Evolutionary conservation across 2,113 vertebrate species (phyloP), one percentile per base, ranked within the genome.

Genomic region (rat (Rattus norvegicus)): DNA sequence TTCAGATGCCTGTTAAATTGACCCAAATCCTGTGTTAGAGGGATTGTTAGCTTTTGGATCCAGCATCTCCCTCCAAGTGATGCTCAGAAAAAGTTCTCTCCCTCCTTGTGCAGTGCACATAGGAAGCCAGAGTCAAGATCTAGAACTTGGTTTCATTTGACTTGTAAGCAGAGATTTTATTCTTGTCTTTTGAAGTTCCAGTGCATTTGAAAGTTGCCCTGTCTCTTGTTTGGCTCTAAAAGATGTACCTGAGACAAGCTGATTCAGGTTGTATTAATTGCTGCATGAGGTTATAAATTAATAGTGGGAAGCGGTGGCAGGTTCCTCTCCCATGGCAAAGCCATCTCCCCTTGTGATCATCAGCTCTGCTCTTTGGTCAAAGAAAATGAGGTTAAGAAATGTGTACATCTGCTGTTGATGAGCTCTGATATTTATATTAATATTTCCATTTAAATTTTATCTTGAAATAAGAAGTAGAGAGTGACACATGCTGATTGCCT

Each of bases 381-480:
- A 96, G 92, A 97, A 93, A 91, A 96, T 97, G 92, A 98, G 92
- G 87, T 98, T 98, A 98, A 96, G 97, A 94, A 93, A 96, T 92
- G 20, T 95, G 61, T 96, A 73, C 88, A 67, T 97, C 47, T 75
- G 73, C 49, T 86, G 54, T 95, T 90, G 65, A 95, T 88, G 47
- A 93, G 61, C 63, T 33, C 14, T 96, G 93, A 93, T 97, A 97
- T 97, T 97, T 95, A 93, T 96, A 28, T 97, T 98, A 98, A 91
- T 98, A 96, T 97, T 98, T 98, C 95, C 89, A 97, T 95, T 97
- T 98, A 97, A 98, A 97, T 97, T 98, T 98, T 95, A 97, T 96
- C 52, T 81, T 95, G 95, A 97, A 98, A 95, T 95, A 97, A 93
- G 96, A 97, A 98, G 97, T 90, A 97, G 95, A 90, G 97, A 98